Evolutionary conservation across 2,797 vertebrate genomes (phyloP).

Genomic region (Distichodus sexfasciatus): DNA sequence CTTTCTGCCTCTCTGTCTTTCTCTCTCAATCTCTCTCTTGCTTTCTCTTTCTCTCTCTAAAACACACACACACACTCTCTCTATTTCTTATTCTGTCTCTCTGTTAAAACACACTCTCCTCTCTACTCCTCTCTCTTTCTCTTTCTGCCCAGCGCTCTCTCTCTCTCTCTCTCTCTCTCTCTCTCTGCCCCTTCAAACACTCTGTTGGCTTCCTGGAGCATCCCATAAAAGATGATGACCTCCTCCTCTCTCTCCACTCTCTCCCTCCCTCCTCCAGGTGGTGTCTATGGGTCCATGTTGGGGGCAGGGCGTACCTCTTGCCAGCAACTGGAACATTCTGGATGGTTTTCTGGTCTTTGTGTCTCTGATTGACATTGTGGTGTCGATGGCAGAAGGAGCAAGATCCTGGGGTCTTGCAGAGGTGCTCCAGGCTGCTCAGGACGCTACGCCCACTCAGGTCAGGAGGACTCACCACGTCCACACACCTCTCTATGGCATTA

Average conservation of each 20-base stretch:
- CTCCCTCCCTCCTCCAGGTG: slow-evolving; percentile 74
- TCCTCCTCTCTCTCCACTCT: no score
- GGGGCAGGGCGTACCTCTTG: slow-evolving; percentile 81
- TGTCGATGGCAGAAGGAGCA: slow-evolving; percentile 84
- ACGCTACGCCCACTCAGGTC: slow-evolving; percentile 85
- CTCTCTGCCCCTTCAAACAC: no score
- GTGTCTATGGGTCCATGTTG: slow-evolving; percentile 83
- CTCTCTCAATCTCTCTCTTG: neutral
- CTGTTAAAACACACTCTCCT: slow-evolving; percentile 6
- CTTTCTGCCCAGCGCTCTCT: slow-evolving; percentile 1
- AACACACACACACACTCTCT: no score
- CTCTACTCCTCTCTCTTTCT: neutral
- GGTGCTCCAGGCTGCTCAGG: slow-evolving; percentile 80
- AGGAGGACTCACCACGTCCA: slow-evolving; percentile 12
- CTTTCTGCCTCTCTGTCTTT: slow-evolving; percentile 5
- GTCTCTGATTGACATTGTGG: slow-evolving; percentile 85
- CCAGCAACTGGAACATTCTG: slow-evolving; percentile 87
- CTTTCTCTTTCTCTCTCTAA: slow-evolving; percentile 13
- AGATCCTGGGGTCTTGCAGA: slow-evolving; percentile 86
- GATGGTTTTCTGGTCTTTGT: slow-evolving; percentile 88
- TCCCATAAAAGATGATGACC: no score
- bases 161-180: neutral
- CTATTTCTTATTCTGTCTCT: neutral
- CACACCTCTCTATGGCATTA: no score
- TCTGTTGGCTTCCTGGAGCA: no score